Evolutionary conservation across 2,113 vertebrate genomes (phyloP).

Genomic region (Anser cygnoides): DNA sequence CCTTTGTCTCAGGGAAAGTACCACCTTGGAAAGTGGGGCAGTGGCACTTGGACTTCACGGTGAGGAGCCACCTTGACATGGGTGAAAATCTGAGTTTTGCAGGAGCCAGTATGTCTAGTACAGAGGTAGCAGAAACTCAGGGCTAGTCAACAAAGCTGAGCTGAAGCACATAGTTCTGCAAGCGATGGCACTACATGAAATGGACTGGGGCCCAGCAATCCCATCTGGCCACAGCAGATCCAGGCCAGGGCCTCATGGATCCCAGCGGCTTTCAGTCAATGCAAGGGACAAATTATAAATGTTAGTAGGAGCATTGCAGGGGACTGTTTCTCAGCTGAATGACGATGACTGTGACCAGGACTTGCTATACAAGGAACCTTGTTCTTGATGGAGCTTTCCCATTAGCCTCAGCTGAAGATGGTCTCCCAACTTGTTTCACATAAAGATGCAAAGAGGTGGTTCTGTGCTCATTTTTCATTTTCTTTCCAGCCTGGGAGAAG

Average conservation of each 20-base stretch:
- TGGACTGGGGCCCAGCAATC: accelerated
- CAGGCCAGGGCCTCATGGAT: not conserved
- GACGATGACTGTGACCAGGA: not conserved
- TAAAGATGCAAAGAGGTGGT: not conserved
- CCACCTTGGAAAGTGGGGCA: not conserved
- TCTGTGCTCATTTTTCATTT: not conserved
- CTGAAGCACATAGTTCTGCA: not conserved
- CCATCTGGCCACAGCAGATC: not conserved
- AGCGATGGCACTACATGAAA: accelerated
- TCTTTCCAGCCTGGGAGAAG: not conserved
- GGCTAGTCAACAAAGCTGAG: not conserved
- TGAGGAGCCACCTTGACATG: not conserved
- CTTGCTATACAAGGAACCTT: not conserved
- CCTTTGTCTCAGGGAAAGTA: not conserved
- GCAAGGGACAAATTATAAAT: not conserved
- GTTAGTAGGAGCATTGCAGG: not conserved
- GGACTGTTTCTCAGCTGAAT: not conserved
- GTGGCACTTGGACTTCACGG: not conserved
- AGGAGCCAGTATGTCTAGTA: not conserved
- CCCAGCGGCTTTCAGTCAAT: not conserved
- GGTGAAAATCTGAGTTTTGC: not conserved
- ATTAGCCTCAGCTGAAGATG: not conserved
- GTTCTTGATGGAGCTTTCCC: not conserved
- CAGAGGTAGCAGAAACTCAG: not conserved
- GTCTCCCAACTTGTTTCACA: not conserved